phyloP scores from a whole-genome alignment of 1,140 invertebrate species.

The Ceratina australensis region DNA sequence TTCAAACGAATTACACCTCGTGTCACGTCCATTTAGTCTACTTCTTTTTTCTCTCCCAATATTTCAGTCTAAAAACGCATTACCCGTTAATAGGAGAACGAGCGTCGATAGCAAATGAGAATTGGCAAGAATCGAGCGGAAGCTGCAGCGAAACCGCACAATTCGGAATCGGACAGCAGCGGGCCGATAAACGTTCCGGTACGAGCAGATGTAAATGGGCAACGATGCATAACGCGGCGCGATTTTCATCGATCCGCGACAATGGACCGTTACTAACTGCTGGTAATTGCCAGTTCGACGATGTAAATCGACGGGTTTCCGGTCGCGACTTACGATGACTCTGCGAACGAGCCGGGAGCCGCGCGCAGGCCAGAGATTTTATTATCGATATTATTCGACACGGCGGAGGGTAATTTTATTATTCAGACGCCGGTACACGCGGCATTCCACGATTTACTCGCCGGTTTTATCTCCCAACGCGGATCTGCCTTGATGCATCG shows the following conservation, averaged over 20 bases:
- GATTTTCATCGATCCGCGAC: conserved; percentile 53
- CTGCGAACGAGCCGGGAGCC: background rate
- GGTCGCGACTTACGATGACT: conserved; percentile 39
- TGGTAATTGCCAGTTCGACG: conserved; percentile 55
- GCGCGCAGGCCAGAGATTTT: conserved; percentile 44
- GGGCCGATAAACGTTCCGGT: background rate
- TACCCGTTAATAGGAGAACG: too few species aligned
- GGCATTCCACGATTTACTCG: conserved; percentile 5
- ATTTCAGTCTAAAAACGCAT: too few species aligned
- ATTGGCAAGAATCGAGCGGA: background rate
- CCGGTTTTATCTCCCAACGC: conserved; percentile 20
- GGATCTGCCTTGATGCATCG: conserved; percentile 21
- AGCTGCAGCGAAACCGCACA: background rate
- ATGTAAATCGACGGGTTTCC: conserved; percentile 61
- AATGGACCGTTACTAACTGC: conserved; percentile 61
- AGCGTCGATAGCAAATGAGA: too few species aligned
- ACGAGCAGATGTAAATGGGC: conserved; percentile 1
- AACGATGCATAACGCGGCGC: conserved; percentile 15
- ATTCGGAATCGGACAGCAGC: conserved; percentile 6
- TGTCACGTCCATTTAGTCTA: background rate
- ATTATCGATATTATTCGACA: conserved; percentile 55
- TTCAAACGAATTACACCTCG: background rate
- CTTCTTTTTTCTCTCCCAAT: background rate
- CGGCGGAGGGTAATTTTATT: conserved; percentile 57
- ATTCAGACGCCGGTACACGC: conserved; percentile 44